These are phyloP conservation scores for Xenopus borealis DNA, from an alignment of 2,113 vertebrate species.

Conservation along the genomic window DNA sequence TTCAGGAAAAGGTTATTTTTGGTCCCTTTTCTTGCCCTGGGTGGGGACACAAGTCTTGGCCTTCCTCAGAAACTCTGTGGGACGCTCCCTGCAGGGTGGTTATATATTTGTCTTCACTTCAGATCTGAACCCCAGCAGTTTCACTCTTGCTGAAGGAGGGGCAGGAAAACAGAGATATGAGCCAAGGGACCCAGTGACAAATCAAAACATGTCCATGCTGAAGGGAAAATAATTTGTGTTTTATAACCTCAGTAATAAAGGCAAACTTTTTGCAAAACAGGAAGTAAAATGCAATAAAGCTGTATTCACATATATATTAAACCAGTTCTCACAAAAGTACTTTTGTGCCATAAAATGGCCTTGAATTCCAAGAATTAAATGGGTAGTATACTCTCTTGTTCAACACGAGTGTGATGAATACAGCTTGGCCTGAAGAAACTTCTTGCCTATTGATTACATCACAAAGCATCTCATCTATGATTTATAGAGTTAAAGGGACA, in stretches of 20 bases:
- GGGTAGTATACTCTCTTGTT: no score
- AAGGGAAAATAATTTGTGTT: slow-evolving; percentile 43
- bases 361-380: no score
- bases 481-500: no score
- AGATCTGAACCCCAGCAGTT: slow-evolving; percentile 39
- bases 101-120: slow-evolving; percentile 47
- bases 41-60: slow-evolving; percentile 27
- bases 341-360: no score
- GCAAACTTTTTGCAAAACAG: slow-evolving; percentile 29
- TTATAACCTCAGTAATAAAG: slow-evolving; percentile 45
- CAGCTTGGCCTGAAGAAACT: no score
- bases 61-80: slow-evolving; percentile 32
- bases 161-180: slow-evolving; percentile 40
- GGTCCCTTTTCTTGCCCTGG: slow-evolving; percentile 25
- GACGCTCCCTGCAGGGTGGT: slow-evolving; percentile 40
- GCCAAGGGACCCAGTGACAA: slow-evolving; percentile 41
- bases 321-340: not conserved
- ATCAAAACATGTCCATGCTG: slow-evolving; percentile 41
- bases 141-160: slow-evolving; percentile 42
- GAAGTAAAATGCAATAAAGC: slow-evolving; percentile 29
- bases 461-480: no score
- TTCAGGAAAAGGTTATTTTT: slow-evolving; percentile 4
- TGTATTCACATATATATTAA: slow-evolving; percentile 24
- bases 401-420: no score
- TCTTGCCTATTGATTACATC: no score